phyloP scores from a whole-genome alignment of 1,140 invertebrate species.

The Cotesia chilonis region DNA sequence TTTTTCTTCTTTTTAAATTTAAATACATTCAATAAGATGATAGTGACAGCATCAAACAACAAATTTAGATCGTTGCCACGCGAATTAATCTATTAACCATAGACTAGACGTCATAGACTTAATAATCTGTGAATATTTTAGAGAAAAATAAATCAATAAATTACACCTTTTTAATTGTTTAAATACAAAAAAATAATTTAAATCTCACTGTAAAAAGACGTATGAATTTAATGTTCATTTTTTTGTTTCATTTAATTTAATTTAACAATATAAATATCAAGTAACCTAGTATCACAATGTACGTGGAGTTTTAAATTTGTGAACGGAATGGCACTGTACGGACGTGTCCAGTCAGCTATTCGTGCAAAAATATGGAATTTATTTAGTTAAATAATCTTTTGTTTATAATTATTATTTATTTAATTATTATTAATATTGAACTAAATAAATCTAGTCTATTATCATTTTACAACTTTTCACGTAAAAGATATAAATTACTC shows the following conservation, averaged over 20 bases:
- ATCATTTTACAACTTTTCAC: conserved; percentile 24
- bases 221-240: neutral
- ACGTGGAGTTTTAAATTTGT: conserved; percentile 52
- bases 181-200: conserved; percentile 38
- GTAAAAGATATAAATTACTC: conserved; percentile 22
- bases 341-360: conserved; percentile 33
- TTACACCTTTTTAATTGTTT: conserved; percentile 5
- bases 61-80: conserved; percentile 48
- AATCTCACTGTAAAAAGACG: neutral
- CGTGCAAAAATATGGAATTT: conserved; percentile 37
- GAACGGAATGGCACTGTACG: conserved; percentile 61
- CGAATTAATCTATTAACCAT: conserved; percentile 49
- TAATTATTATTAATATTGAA: neutral
- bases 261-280: conserved; percentile 47
- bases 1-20: no score
- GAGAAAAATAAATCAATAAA: conserved; percentile 20
- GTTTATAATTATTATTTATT: conserved; percentile 31
- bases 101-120: conserved; percentile 61
- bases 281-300: conserved; percentile 66
- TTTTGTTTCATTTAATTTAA: neutral
- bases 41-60: conserved; percentile 32
- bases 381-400: conserved; percentile 21
- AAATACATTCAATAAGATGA: conserved; percentile 11
- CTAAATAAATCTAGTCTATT: conserved; percentile 25
- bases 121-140: conserved; percentile 46